phyloP scores from a whole-genome alignment of 2,797 vertebrate genomes.

The Sebastes hubbsi region DNA sequence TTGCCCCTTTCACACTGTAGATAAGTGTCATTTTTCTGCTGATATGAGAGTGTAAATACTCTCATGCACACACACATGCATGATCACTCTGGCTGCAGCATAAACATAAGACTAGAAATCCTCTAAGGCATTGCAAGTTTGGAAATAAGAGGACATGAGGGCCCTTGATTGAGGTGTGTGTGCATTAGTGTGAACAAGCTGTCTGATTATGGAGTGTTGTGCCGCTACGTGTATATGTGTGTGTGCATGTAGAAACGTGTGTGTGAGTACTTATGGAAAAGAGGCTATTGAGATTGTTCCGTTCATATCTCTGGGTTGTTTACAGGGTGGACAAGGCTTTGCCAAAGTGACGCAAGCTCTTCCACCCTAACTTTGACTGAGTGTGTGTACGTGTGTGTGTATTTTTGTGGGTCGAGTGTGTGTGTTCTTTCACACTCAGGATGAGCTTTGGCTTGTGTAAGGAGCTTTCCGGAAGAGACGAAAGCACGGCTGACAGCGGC shows the following conservation, averaged over 20 bases:
- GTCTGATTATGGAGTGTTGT: neutral
- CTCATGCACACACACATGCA: neutral
- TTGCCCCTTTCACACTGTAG: constrained; percentile 26
- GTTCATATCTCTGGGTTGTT: constrained; percentile 11
- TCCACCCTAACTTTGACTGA: constrained; percentile 16
- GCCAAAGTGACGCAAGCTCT: constrained; percentile 16
- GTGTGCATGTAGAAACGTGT: neutral
- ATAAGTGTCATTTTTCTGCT: constrained; percentile 41
- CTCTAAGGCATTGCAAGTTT: constrained; percentile 18
- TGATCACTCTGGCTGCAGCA: neutral
- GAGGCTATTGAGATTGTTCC: neutral
- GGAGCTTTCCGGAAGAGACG: constrained; percentile 70
- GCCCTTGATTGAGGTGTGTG: neutral
- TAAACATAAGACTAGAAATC: neutral
- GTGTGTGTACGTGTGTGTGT: neutral
- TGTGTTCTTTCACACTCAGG: constrained; percentile 52
- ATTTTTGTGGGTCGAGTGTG: constrained; percentile 9
- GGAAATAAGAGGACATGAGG: constrained; percentile 4
- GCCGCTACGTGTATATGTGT: neutral
- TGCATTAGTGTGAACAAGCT: constrained; percentile 6
- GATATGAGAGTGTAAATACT: constrained; percentile 18
- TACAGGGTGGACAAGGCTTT: constrained; percentile 20
- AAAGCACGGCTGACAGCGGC: constrained; percentile 71
- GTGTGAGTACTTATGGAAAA: neutral
- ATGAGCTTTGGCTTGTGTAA: constrained; percentile 68